These are phyloP conservation scores for Cairina moschata DNA, from an alignment of 2,113 vertebrate genomes.

Conservation along the genomic window DNA sequence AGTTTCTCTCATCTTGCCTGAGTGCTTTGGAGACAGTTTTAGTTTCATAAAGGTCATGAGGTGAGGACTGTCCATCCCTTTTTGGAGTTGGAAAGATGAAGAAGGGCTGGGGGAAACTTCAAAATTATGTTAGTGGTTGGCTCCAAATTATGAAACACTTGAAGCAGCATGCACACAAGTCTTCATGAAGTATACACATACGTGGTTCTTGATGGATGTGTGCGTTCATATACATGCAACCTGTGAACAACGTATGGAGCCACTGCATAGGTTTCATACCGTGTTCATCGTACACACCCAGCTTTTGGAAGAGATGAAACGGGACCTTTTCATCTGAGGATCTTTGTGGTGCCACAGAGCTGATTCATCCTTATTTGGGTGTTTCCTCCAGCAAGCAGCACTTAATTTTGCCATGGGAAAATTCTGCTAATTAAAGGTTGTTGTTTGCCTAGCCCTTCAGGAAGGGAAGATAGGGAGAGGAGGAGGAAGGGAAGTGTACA, in stretches of 20 bases:
- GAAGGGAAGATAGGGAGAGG: neutral
- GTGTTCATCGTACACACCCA: neutral
- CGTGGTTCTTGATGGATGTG: neutral
- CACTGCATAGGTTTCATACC: neutral
- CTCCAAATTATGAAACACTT: neutral
- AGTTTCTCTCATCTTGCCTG: neutral
- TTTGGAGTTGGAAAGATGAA: neutral
- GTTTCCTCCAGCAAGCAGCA: neutral
- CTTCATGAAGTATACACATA: neutral
- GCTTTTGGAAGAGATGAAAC: neutral
- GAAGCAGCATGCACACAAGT: neutral
- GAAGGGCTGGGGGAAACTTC: neutral
- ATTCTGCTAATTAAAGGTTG: neutral
- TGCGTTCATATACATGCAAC: neutral
- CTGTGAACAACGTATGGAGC: neutral
- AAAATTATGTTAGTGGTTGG: neutral
- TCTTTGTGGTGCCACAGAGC: neutral
- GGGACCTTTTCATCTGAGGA: neutral
- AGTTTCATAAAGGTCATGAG: neutral
- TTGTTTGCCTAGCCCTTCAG: neutral
- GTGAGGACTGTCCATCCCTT: neutral
- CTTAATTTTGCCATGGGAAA: neutral
- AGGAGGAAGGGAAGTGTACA: neutral
- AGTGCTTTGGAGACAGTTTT: neutral
- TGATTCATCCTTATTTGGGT: neutral